Conservation (phyloP, 2,888 invertebrate genomes). For the Epirrita christyi region DNA sequence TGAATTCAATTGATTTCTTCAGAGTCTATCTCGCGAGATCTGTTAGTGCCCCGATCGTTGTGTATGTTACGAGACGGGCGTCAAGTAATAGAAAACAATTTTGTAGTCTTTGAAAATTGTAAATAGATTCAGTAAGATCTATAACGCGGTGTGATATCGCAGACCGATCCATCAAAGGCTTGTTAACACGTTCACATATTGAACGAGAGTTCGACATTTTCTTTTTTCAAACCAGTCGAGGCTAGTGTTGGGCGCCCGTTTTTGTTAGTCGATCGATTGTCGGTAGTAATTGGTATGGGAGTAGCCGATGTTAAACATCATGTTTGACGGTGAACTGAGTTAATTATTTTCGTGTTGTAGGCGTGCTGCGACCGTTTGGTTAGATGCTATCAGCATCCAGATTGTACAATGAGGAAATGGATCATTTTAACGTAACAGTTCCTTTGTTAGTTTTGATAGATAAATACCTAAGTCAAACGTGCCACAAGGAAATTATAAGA, state of each 20-base stretch:
- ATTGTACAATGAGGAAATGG: slow-evolving; percentile 71
- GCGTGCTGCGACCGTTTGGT: slow-evolving; percentile 60
- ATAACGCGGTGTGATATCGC: slow-evolving; percentile 61
- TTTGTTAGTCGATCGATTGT: slow-evolving; percentile 73
- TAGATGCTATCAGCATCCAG: slow-evolving; percentile 69
- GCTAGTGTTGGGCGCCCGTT: slow-evolving; percentile 71
- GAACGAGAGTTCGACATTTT: slow-evolving; percentile 46
- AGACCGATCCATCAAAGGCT: slow-evolving; percentile 77
- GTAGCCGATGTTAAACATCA: slow-evolving; percentile 81
- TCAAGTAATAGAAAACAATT: slow-evolving; percentile 56
- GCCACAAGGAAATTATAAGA: slow-evolving; percentile 28
- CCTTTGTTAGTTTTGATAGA: slow-evolving; percentile 38
- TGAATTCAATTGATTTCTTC: slow-evolving; percentile 78
- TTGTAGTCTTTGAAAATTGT: slow-evolving; percentile 60
- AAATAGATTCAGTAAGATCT: slow-evolving; percentile 45
- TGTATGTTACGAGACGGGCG: slow-evolving; percentile 50
- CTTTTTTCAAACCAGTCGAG: slow-evolving; percentile 60
- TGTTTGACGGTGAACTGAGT: slow-evolving; percentile 76
- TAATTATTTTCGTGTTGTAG: slow-evolving; percentile 83
- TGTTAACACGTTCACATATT: slow-evolving; percentile 73
- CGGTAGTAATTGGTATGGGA: slow-evolving; percentile 82
- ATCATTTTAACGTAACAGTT: slow-evolving; percentile 65
- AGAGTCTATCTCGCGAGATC: slow-evolving; percentile 58
- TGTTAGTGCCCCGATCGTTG: slow-evolving; percentile 49
- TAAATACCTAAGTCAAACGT: slow-evolving; percentile 1